Evolutionary conservation across 2,113 vertebrate genomes (phyloP), one percentile per base, ranked within the genome.

Genomic region (Poeciliopsis turrubarensis): DNA sequence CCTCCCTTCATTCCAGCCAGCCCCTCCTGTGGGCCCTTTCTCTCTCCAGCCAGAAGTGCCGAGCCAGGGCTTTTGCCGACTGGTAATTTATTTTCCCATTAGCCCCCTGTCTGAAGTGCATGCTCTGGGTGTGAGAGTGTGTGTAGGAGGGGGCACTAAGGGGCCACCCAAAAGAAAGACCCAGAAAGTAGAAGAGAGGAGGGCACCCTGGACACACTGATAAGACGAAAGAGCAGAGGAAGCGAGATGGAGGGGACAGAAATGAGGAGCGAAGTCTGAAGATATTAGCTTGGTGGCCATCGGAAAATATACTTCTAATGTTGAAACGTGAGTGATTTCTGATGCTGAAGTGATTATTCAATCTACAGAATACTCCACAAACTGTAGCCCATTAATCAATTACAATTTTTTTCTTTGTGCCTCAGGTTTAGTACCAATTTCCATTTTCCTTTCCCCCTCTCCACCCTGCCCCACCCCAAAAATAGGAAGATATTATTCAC

Each of bases 81-180:
- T 90, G 90, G 92, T 92, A 92, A 93, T 93, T 92, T 93, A 93
- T 93, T 92, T 93, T 93, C 90, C 91, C 87, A 93, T 93, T 92
- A 93, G 89, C 88, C 92, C 86, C 89, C 86, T 87, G 89, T 93
- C 87, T 92, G 91, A 93, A 92, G 92, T 92, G 90, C 86, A 86
- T 81, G 87, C 87, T 89, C 89, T 81, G 87, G 91, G 89, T 92
- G 85, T 92, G 88, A 90, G 90, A 86, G 84, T 88, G 86, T 89
- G 85, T 83, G 70, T 78, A 29, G 44, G 32, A 67, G 75, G 87
- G 81, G 86, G 77, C 85, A 87, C 78, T 37, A 73, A 89, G 86
- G 91, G 91, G 87, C 92, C 90, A 89, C 90, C 92, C 90, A 81
- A 92, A 91, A 89, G 88, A 90, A 87, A 92, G 89, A 90, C 72